These are phyloP conservation scores for Cactoblastis cactorum DNA, from an alignment of 2,888 invertebrate genomes.

Conservation along the genomic window DNA sequence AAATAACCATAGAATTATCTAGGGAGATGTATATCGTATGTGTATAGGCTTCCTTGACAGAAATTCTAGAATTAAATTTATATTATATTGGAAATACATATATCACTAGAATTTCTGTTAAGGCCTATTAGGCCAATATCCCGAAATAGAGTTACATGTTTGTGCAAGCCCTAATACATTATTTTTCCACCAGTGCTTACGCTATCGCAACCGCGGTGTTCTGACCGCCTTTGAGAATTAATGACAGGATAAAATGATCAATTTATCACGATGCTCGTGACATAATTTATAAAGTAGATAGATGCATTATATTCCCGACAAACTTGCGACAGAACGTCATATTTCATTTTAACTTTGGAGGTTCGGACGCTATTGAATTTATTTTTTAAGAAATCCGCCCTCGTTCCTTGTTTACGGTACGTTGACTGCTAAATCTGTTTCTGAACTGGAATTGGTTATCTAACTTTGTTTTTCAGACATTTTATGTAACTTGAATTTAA, in stretches of 20 bases:
- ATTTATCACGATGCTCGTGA: slow-evolving; percentile 25
- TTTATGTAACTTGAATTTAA: neutral
- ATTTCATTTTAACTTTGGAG: slow-evolving; percentile 21
- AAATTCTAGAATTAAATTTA: too few relatives aligned
- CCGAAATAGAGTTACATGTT: neutral
- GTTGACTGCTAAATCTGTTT: slow-evolving; percentile 8
- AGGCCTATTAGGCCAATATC: neutral
- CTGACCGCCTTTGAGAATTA: slow-evolving; percentile 24
- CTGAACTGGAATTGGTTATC: neutral
- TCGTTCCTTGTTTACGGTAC: slow-evolving; percentile 1
- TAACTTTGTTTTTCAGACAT: neutral
- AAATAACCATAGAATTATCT: slow-evolving; percentile 70
- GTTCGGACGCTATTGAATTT: slow-evolving; percentile 3
- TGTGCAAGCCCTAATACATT: neutral
- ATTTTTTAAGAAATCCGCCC: neutral
- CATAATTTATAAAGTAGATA: slow-evolving; percentile 27
- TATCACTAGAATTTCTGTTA: neutral
- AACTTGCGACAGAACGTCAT: slow-evolving; percentile 19
- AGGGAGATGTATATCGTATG: slow-evolving; percentile 62
- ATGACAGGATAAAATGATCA: slow-evolving; percentile 24
- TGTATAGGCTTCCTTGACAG: too few relatives aligned
- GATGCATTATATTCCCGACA: slow-evolving; percentile 25
- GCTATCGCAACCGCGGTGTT: slow-evolving; percentile 22
- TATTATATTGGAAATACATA: too few relatives aligned
- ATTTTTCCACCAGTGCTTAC: slow-evolving; percentile 20